Evolutionary conservation across 2,888 invertebrate species (phyloP).

Genomic region (Oscheius sp.): DNA sequence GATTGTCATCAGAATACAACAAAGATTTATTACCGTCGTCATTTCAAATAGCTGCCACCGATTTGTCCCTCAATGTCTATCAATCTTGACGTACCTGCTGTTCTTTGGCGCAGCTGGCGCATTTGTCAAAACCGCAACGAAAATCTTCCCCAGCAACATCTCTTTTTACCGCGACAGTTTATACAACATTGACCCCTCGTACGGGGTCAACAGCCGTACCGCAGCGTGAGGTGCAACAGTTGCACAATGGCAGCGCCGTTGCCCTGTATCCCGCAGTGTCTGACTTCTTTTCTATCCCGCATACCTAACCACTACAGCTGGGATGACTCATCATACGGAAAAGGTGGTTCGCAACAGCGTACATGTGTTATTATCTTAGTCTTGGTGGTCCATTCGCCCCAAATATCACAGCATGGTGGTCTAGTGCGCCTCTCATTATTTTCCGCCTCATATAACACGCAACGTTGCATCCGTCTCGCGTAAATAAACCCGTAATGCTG

Average conservation of each 20-base stretch:
- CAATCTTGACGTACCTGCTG: slow-evolving; percentile 34
- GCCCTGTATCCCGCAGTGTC: neutral
- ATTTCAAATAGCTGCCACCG: slow-evolving; percentile 24
- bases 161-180: neutral
- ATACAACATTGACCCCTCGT: neutral
- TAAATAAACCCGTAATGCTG: slow-evolving; percentile 18
- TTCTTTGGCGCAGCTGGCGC: slow-evolving; percentile 22
- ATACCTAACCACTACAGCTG: slow-evolving; percentile 3
- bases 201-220: slow-evolving; percentile 26
- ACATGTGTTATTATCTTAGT: slow-evolving; percentile 32
- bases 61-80: slow-evolving; percentile 31
- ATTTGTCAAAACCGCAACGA: slow-evolving; percentile 28
- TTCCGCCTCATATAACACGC: slow-evolving; percentile 39
- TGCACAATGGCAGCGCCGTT: slow-evolving; percentile 21
- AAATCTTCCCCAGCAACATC: too few species aligned
- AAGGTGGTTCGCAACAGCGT: slow-evolving; percentile 24
- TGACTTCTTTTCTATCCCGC: neutral
- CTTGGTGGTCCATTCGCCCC: slow-evolving; percentile 23
- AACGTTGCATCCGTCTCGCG: slow-evolving; percentile 30
- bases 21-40: slow-evolving; percentile 16
- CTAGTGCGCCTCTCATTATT: slow-evolving; percentile 36
- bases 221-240: slow-evolving; percentile 1
- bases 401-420: slow-evolving; percentile 33
- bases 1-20: slow-evolving; percentile 24
- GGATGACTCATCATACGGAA: slow-evolving; percentile 13